Conservation (phyloP, 2,113 vertebrate genomes). For the Boleophthalmus pectinirostris region DNA sequence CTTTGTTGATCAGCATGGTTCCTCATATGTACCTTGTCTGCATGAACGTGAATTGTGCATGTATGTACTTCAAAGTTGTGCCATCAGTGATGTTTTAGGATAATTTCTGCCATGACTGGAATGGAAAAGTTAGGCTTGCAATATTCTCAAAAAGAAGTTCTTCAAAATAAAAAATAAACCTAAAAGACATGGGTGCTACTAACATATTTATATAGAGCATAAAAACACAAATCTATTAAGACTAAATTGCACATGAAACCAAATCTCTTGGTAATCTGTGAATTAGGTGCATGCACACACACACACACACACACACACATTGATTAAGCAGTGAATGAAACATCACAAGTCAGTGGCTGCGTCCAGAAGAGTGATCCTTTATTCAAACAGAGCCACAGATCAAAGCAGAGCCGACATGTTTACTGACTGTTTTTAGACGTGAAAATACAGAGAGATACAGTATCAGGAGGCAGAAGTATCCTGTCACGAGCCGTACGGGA, state of each 20-base stretch:
- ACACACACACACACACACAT: slow-evolving; percentile 1
- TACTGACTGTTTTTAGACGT: slow-evolving; percentile 45
- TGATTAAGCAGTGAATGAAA: slow-evolving; percentile 51
- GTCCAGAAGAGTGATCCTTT: slow-evolving; percentile 51
- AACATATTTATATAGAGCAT: background rate
- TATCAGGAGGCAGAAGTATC: slow-evolving; percentile 55
- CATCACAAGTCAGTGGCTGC: slow-evolving; percentile 40
- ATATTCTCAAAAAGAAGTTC: background rate
- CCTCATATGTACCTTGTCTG: background rate
- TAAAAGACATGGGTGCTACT: background rate
- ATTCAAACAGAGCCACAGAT: slow-evolving; percentile 51
- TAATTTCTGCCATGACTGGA: too few relatives aligned
- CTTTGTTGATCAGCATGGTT: background rate
- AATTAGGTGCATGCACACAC: slow-evolving; percentile 9
- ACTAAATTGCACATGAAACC: slow-evolving; percentile 9
- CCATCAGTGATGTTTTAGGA: background rate
- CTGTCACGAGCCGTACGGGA: slow-evolving; percentile 48
- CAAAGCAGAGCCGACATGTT: slow-evolving; percentile 50
- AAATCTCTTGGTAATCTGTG: slow-evolving; percentile 16
- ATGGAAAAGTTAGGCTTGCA: background rate
- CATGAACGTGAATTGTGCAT: background rate
- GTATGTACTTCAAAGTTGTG: background rate
- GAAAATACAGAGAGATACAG: slow-evolving; percentile 49
- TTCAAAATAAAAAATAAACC: background rate
- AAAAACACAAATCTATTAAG: background rate